Evolutionary conservation across 2,797 vertebrate genomes (phyloP), one percentile per base, ranked within the genome.

Genomic region (Myripristis jacobus): DNA sequence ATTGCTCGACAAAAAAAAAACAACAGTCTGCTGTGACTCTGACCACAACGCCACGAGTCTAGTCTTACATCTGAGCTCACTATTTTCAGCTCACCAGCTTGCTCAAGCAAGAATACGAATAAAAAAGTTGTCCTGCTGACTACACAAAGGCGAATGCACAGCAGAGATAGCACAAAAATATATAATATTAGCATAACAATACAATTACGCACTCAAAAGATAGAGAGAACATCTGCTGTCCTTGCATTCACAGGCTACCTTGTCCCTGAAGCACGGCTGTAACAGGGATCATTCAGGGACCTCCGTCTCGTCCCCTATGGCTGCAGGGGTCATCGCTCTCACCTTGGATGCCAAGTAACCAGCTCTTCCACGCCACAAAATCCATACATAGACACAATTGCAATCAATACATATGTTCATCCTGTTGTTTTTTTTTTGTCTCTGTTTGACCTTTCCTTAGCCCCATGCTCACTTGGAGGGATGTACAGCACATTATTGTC

Each of bases 401-500:
- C 54, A 54, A 70, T 70, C 69, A 44, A 34, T 62, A 19, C 11
- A 24, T 68, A 21, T 50, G 64, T 70, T 27, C 7, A 1, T 27
- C 63, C 38, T 16, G 11, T n/a, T 18, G 65, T 72, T 77, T 69
- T 60, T 6, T 29, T 6, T 3, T 77, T 69, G 56, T 59, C 56
- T 77, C 54, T 70, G 15, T 74, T 29, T 84, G 72, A 70, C 75
- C 77, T 66, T 66, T 83, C 27, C 48, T 43, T 82, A 99, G 97
- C 91, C 95, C 95, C 22, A 88, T 91, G 89, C 93, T 99, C 82
- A 98, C 95, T 76, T 98, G 97, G 97, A 96, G 97, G 90, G 97
- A 98, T 52, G 93, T 98, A 82, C 97, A 98, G 88, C 97, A 99
- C 91, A 96, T 98, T 83, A 96, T 98, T 81, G 96, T 98, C 64